Evolutionary conservation across 1,140 invertebrate species (phyloP).

Genomic region (Lepidostoma basale): DNA sequence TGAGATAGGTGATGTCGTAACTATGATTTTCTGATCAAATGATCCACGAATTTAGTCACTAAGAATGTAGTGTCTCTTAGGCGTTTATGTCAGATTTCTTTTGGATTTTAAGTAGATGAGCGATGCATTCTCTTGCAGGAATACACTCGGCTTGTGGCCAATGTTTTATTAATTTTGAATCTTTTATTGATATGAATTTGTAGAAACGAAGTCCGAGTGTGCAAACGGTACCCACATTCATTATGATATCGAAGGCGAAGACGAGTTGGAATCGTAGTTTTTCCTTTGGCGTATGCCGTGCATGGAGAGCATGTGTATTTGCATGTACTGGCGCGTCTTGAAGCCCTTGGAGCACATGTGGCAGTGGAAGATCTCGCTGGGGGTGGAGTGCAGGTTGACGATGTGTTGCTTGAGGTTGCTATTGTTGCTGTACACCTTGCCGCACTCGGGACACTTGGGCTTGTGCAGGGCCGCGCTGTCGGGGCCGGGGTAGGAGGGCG

Average conservation of each 20-base stretch:
- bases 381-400: conserved; percentile 73
- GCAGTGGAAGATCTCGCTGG: conserved; percentile 68
- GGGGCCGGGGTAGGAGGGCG: conserved; percentile 15
- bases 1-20: conserved; percentile 21
- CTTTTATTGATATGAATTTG: too few species aligned
- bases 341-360: conserved; percentile 70
- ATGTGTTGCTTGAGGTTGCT: conserved; percentile 78
- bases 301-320: conserved; percentile 72
- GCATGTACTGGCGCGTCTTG: conserved; percentile 74
- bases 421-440: conserved; percentile 69
- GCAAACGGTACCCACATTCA: conserved; percentile 17
- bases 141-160: too few species aligned
- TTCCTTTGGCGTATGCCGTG: conserved; percentile 70
- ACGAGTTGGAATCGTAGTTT: conserved; percentile 50
- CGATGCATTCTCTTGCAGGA: too few species aligned
- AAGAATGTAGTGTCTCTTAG: not conserved
- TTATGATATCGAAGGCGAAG: conserved; percentile 38
- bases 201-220: too few species aligned
- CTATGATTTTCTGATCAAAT: not conserved
- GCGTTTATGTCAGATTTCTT: too few species aligned
- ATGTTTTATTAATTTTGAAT: too few species aligned
- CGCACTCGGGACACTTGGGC: conserved; percentile 71
- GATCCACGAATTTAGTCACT: not conserved
- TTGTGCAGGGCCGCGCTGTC: conserved; percentile 49
- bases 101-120: too few species aligned